Percentiles rank a stretch among this genome's conserved stretches.
These are phyloP conservation scores for Pseudopipra pipra DNA, from an alignment of 2,113 vertebrate genomes.

Conservation along the genomic window DNA sequence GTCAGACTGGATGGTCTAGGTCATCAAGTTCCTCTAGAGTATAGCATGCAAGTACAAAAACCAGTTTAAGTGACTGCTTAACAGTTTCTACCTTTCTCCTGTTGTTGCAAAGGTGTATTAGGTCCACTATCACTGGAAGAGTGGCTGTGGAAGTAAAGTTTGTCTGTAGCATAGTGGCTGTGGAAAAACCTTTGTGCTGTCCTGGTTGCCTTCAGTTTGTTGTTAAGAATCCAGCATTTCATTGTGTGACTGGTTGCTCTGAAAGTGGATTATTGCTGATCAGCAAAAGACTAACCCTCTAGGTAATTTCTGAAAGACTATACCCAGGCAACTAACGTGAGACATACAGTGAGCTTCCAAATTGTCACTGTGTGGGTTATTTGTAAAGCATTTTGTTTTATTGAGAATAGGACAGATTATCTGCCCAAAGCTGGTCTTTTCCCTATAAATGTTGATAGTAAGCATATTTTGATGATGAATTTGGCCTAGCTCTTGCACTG, in stretches of 20 bases:
- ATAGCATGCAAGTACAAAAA: neutral
- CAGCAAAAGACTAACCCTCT: neutral
- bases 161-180: too few relatives aligned
- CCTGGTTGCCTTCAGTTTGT: neutral
- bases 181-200: neutral
- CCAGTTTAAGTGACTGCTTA: neutral
- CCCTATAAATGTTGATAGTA: neutral
- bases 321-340: neutral
- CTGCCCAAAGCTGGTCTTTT: neutral
- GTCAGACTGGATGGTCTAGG: neutral
- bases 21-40: neutral
- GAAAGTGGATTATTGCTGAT: neutral
- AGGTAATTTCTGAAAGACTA: neutral
- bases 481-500: neutral
- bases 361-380: neutral
- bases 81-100: neutral
- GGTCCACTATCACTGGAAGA: neutral
- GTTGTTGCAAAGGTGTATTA: neutral
- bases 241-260: neutral
- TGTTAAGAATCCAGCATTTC: neutral
- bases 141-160: neutral
- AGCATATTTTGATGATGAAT: neutral
- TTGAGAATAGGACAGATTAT: neutral
- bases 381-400: neutral
- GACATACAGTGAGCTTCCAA: neutral